Base-by-base conservation (phyloP, 2,888 invertebrate genomes). In the Oligia strigilis region DNA sequence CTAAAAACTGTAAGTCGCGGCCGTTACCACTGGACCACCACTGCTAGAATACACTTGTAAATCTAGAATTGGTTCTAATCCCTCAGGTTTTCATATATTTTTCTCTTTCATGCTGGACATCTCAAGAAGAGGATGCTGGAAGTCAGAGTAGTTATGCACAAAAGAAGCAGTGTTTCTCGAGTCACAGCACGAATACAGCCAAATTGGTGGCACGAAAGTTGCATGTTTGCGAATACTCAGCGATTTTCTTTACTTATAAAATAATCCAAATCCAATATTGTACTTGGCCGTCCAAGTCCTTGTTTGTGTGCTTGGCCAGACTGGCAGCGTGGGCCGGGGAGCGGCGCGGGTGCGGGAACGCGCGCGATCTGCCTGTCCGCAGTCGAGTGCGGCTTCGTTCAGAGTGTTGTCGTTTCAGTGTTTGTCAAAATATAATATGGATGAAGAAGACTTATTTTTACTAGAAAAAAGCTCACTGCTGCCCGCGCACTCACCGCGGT, bases 191-290 rank as follows among this genome's bases (percentile, higher is more conserved):
- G 55, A 17, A 55, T 55, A 55, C 8, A 55, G 19, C 55, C 55
- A 19, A 55, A 19, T 55, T 55, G 2, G 19, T 55, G 8, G 19
- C 55, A 8, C 19, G n/a, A n/a, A 11, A n/a, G 4, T n/a, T n/a
- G 11, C 4, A 11, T 60, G 11, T 58, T 58, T 40, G 36, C 13
- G 8, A 17, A 40, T 23, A 72, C 65, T 81, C 23, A 29, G 23
- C 23, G 4, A 66, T 40, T 13, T 49, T 65, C 4, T 60, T 40
- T 23, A 11, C 19, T 23, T 46, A 52, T 73, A 66, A 74, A 52
- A 43, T 1, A 14, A 66, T 29, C 46, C 2, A 55, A 72, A 36
- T 52, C 29, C 14, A 80, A 82, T 80, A 67, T 62, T 62, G 19
- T 60, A n/a, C 3, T 82, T 72, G 29, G 29, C n/a, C 6, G 17